Evolutionary conservation across 2,797 vertebrate genomes (phyloP), one percentile per base, ranked within the genome.

Genomic region (Uromys caudimaculatus): DNA sequence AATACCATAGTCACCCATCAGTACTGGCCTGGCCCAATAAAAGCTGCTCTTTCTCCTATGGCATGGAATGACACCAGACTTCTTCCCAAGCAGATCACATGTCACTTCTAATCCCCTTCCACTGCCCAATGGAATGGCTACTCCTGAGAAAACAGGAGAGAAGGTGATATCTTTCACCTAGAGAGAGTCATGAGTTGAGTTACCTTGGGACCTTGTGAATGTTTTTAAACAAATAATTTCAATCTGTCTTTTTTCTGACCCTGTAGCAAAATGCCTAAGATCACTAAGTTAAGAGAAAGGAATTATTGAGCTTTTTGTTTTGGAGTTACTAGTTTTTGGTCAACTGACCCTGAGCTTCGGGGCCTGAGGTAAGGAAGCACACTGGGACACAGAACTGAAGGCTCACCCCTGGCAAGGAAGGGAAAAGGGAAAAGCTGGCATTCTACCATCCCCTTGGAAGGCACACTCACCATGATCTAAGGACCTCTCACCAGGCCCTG

Each of bases 191-290:
- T 4, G 29, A 84, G 56, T 44, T 5, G 19, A 47, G 71, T 89
- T 89, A 73, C 27, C 56, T 41, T 11, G 19, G 4, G 17, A 7
- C 50, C 12, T 9, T 27, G 4, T 54, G 60, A 86, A 50, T 82
- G 35, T 56, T 91, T 91, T 67, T 93, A 19, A 83, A 92, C 32
- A 69, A 79, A 81, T 32, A 62, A 62, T 47, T 69, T 93, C 38
- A 50, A 19, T 27, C 21, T 16, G 38, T 83, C 56, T n/a, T 1
- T 44, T 90, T 94, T 90, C 88, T 77, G 50, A 58, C 50, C 35
- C 73, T 77, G 24, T 56, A 78, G 71, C 32, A 69, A 90, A 89
- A 71, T 52, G 6, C 24, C 50, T 38, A 41, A 50, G 73, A 85
- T 69, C 19, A 69, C 16, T 44, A 60, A 32, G 4, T 56, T 56